Conservation (phyloP, 1,140 invertebrate genomes). For the Drosophila neocordata region DNA sequence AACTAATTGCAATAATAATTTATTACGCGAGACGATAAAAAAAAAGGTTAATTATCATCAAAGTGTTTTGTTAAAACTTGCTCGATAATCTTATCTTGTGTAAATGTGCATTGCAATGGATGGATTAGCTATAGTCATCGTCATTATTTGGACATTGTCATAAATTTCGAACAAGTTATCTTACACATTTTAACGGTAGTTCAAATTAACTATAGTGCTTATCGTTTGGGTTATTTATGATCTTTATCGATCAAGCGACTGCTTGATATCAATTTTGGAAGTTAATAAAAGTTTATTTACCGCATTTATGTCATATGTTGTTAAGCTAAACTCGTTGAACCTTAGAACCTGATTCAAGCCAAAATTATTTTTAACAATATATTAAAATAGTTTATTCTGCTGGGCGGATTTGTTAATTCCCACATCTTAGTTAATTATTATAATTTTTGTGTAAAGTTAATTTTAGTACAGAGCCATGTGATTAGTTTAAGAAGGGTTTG, state of each 20-base stretch:
- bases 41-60: background rate
- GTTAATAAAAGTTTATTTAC: background rate
- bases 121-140: slow-evolving; percentile 39
- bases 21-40: background rate
- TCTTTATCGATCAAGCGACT: slow-evolving; percentile 11
- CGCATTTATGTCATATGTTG: background rate
- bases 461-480: too few relatives aligned
- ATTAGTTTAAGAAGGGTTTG: too few relatives aligned
- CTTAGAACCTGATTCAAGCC: too few relatives aligned
- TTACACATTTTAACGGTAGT: slow-evolving; percentile 19
- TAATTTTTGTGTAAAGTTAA: too few relatives aligned
- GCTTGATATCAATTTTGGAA: background rate
- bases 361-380: too few relatives aligned
- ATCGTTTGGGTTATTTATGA: slow-evolving; percentile 43
- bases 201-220: slow-evolving; percentile 13
- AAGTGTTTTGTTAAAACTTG: background rate
- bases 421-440: too few relatives aligned
- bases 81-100: slow-evolving; percentile 39
- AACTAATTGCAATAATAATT: background rate
- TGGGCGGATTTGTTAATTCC: too few relatives aligned
- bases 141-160: slow-evolving; percentile 12
- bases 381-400: too few relatives aligned
- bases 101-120: slow-evolving; percentile 6
- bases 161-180: slow-evolving; percentile 38
- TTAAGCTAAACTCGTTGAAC: background rate